These are phyloP conservation scores for Actinia equina DNA, from an alignment of 64 coral and sea anemone species.

Conservation along the genomic window DNA sequence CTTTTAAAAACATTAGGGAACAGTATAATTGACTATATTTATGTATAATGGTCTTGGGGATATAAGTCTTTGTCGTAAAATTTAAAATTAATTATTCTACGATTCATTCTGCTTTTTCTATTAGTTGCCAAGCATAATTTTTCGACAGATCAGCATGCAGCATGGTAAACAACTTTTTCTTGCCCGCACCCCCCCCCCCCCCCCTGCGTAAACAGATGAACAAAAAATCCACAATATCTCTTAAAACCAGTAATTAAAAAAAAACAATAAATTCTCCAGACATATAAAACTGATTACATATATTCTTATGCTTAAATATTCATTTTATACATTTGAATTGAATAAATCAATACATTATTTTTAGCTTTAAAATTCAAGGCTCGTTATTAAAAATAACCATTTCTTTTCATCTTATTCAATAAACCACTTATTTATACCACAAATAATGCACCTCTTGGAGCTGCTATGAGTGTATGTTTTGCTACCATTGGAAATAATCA, in stretches of 20 bases:
- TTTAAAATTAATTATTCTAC: not conserved
- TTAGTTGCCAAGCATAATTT: not conserved
- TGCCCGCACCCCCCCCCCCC: not conserved
- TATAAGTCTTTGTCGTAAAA: not conserved
- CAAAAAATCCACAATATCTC: not conserved
- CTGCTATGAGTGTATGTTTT: not conserved
- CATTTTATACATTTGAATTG: no score
- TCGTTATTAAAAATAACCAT: not conserved
- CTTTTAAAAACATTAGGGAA: not conserved
- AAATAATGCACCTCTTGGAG: not conserved
- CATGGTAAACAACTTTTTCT: not conserved
- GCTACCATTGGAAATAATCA: not conserved
- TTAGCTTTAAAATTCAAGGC: not conserved
- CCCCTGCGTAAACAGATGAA: not conserved
- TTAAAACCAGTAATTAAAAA: no score
- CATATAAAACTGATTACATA: no score
- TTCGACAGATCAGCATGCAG: not conserved
- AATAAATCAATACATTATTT: not conserved
- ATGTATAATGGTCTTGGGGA: not conserved
- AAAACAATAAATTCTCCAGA: no score
- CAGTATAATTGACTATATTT: not conserved
- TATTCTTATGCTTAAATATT: no score
- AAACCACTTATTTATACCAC: not conserved
- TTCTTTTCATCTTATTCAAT: not conserved
- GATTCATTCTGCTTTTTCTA: not conserved